These are phyloP conservation scores for Haliclystus octoradiatus DNA, from an alignment of 30 jellyfish, hydroid and myxozoan species.

Conservation along the genomic window DNA sequence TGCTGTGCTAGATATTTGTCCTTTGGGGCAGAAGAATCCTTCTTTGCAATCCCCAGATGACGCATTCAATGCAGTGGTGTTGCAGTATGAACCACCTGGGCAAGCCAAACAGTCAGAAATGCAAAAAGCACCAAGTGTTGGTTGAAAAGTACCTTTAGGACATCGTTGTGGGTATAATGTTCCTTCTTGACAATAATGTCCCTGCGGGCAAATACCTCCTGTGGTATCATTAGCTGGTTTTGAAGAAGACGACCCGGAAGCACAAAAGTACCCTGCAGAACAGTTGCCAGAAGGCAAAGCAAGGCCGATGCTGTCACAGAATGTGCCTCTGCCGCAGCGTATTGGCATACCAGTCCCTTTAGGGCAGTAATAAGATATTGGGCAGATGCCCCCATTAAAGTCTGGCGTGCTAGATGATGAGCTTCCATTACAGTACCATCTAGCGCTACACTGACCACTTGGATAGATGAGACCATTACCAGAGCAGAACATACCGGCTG, in stretches of 20 bases:
- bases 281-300: slow-evolving; percentile 78
- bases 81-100: slow-evolving; percentile 81
- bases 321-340: slow-evolving; percentile 79
- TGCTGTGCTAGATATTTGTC: slow-evolving; percentile 63
- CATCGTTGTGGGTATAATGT: slow-evolving; percentile 56
- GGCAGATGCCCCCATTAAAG: slow-evolving; percentile 88
- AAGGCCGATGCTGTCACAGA: slow-evolving; percentile 62
- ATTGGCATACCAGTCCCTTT: slow-evolving; percentile 60
- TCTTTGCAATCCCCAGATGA: slow-evolving; percentile 88
- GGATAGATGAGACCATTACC: slow-evolving; percentile 74
- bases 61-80: slow-evolving; percentile 64
- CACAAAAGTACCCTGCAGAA: slow-evolving; percentile 90
- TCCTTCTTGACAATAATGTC: slow-evolving; percentile 85
- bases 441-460: slow-evolving; percentile 80
- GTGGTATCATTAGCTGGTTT: slow-evolving; percentile 34
- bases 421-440: slow-evolving; percentile 97
- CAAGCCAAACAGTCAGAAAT: slow-evolving; percentile 61
- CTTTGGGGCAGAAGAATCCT: slow-evolving; percentile 95
- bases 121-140: slow-evolving; percentile 47
- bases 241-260: slow-evolving; percentile 42
- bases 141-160: slow-evolving; percentile 67
- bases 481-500: slow-evolving; percentile 73
- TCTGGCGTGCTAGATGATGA: slow-evolving; percentile 53
- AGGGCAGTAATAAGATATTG: slow-evolving; percentile 79
- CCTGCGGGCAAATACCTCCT: slow-evolving; percentile 74